Percentiles rank a stretch among this genome's conserved stretches.
Conservation (phyloP, 2,888 invertebrate species). For the Acleris sparsana region DNA sequence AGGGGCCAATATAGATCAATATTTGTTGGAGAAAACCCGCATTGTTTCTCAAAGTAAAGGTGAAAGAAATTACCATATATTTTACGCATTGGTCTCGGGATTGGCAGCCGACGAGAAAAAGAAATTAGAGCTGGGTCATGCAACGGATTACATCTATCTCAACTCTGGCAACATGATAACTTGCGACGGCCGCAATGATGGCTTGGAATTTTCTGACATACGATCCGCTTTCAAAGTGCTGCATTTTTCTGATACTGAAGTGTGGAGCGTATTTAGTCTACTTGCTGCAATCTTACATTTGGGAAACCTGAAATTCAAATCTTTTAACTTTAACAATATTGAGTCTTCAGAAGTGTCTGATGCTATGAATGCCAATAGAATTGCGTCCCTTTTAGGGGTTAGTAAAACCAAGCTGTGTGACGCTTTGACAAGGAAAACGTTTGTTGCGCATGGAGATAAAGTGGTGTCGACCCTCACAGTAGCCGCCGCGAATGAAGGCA, state of each 20-base stretch:
- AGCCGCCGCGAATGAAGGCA: conserved; percentile 90
- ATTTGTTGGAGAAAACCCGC: conserved; percentile 96
- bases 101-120: conserved; percentile 90
- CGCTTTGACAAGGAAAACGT: conserved; percentile 93
- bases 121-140: conserved; percentile 88
- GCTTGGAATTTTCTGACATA: conserved; percentile 93
- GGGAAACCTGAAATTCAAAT: conserved; percentile 94
- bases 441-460: conserved; percentile 92
- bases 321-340: conserved; percentile 89
- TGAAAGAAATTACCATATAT: conserved; percentile 98
- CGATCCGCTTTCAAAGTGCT: conserved; percentile 96
- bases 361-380: conserved; percentile 85
- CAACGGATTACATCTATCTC: conserved; percentile 91
- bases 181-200: conserved; percentile 93
- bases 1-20: conserved; percentile 97
- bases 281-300: conserved; percentile 94
- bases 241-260: conserved; percentile 92
- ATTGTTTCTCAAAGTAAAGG: conserved; percentile 94
- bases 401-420: conserved; percentile 87
- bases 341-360: conserved; percentile 94
- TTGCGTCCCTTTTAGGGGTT: conserved; percentile 89
- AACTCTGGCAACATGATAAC: conserved; percentile 90
- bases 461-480: conserved; percentile 90
- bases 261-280: conserved; percentile 92
- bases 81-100: conserved; percentile 95